Conservation (phyloP, 2,113 vertebrate species). For the Pelvicachromis taeniatus region DNA sequence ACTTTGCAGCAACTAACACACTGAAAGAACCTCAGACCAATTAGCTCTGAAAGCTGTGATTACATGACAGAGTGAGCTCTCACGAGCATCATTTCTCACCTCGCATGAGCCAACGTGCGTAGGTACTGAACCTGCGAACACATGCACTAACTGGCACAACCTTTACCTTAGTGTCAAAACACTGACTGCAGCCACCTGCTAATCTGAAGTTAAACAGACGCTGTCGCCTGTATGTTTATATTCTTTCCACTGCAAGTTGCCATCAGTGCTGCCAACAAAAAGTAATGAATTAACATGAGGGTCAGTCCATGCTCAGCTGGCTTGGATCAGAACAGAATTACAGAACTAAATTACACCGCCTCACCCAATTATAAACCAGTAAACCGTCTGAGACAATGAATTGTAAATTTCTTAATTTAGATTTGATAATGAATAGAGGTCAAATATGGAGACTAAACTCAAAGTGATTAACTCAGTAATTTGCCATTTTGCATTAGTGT, state of each 20-base stretch:
- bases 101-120: slow-evolving; percentile 1
- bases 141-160: neutral
- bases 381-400: slow-evolving; percentile 23
- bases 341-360: slow-evolving; percentile 1
- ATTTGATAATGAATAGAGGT: neutral
- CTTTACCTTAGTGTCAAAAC: slow-evolving; percentile 10
- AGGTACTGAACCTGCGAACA: neutral
- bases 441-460: neutral
- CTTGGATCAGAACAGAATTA: slow-evolving; percentile 3
- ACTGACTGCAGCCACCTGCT: slow-evolving; percentile 2
- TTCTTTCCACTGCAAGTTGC: neutral
- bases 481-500: neutral
- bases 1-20: neutral
- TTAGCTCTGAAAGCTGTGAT: neutral
- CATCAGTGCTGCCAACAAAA: neutral
- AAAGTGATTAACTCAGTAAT: neutral
- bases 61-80: neutral
- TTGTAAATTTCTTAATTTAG: neutral
- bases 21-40: neutral
- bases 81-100: slow-evolving; percentile 1
- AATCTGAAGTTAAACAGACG: neutral
- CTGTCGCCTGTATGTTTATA: neutral
- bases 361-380: slow-evolving; percentile 4
- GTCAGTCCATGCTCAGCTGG: slow-evolving; percentile 35
- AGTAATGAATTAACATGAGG: slow-evolving; percentile 29